Conservation (phyloP, 2,113 vertebrate genomes). For the Cryptomyrus ogoouensis region DNA sequence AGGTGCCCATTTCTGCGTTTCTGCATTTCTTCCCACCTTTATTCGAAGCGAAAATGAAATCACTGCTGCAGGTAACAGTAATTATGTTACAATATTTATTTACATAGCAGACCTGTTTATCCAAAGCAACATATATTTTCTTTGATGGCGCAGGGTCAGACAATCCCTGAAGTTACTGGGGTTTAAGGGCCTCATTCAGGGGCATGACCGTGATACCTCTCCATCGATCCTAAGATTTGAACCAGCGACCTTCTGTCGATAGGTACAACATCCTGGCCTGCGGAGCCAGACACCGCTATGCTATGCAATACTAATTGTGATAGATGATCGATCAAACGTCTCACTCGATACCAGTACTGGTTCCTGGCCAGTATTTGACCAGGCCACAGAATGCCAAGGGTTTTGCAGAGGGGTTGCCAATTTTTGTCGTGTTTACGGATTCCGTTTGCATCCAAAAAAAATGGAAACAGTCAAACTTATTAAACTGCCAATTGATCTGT, state of each 20-base stretch:
- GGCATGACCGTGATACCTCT: not conserved
- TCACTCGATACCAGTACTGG: not conserved
- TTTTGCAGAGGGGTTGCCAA: not conserved
- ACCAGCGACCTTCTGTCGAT: not conserved
- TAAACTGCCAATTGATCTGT: not conserved
- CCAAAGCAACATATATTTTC: not conserved
- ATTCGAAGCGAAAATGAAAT: not conserved
- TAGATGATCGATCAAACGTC: not conserved
- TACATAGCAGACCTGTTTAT: not conserved
- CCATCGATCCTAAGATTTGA: not conserved
- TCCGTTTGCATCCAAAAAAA: not conserved
- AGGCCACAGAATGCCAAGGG: not conserved
- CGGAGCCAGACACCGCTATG: not conserved
- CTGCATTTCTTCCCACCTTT: not conserved
- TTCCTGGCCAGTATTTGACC: not conserved
- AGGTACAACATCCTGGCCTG: not conserved
- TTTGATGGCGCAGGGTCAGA: not conserved
- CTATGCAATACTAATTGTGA: constrained; percentile 1
- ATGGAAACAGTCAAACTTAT: not conserved
- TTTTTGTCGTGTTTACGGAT: not conserved
- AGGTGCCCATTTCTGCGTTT: not conserved
- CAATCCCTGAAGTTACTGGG: not conserved
- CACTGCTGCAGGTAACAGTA: not conserved
- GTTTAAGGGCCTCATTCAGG: not conserved
- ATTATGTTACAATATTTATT: not conserved